Percentiles rank a stretch among this genome's conserved stretches.
Conservation (phyloP, 1,140 invertebrate species). For the Samia ricini region DNA sequence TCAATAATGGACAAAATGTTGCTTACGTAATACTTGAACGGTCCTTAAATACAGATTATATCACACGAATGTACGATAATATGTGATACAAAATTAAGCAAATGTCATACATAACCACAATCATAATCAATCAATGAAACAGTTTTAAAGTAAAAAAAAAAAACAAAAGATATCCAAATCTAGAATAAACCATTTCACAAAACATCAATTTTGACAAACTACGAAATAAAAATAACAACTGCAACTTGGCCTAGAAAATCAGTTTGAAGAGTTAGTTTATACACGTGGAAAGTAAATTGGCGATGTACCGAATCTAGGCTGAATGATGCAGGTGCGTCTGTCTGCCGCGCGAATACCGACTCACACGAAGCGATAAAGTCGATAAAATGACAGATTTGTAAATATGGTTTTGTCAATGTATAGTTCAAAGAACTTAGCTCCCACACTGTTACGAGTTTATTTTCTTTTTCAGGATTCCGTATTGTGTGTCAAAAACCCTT, state of each 20-base stretch:
- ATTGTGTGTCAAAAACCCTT: not conserved
- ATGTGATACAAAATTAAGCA: too few relatives aligned
- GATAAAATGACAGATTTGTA: not conserved
- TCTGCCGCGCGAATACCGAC: slow-evolving; percentile 9
- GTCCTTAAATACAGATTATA: too few relatives aligned
- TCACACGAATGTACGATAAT: too few relatives aligned
- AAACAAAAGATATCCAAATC: not conserved
- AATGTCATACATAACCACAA: not conserved
- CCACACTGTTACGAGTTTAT: slow-evolving; percentile 29
- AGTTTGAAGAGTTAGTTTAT: not conserved
- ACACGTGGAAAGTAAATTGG: slow-evolving; percentile 10
- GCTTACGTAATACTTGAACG: too few relatives aligned
- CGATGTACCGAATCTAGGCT: slow-evolving; percentile 7
- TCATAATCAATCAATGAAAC: not conserved
- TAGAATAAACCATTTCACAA: not conserved
- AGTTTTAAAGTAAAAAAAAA: not conserved
- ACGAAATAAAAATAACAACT: not conserved
- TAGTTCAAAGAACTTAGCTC: slow-evolving; percentile 58
- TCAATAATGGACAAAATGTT: too few relatives aligned
- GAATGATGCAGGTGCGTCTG: slow-evolving; percentile 8
- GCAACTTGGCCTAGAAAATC: not conserved
- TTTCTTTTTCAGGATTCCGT: slow-evolving; percentile 30
- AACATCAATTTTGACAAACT: not conserved
- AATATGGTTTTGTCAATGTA: slow-evolving; percentile 17
- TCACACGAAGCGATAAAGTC: not conserved